A percentile compares a stretch with the other conserved stretches of the same genome.
Conservation (phyloP, 2,797 vertebrate species). For the Sebastes reedi region DNA sequence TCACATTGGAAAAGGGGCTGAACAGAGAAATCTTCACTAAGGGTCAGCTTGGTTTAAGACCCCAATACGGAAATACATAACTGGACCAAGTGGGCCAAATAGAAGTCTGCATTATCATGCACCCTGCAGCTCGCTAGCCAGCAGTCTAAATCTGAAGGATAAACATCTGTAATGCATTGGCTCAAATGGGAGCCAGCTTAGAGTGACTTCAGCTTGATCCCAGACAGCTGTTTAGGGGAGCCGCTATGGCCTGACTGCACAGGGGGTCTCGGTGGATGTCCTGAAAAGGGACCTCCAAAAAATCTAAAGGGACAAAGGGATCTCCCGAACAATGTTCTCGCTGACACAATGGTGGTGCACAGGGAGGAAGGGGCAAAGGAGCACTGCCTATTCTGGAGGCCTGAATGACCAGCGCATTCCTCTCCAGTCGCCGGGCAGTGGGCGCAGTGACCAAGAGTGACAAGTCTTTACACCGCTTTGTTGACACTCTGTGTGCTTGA, state of each 20-base stretch:
- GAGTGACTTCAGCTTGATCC: constrained; percentile 78
- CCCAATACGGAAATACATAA: constrained; percentile 60
- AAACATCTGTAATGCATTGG: constrained; percentile 81
- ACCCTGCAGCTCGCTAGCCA: constrained; percentile 34
- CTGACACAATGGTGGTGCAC: constrained; percentile 74
- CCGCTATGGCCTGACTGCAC: constrained; percentile 64
- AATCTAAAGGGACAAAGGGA: constrained; percentile 78
- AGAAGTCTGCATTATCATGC: constrained; percentile 52
- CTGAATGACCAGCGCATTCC: constrained; percentile 81
- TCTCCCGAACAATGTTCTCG: constrained; percentile 75
- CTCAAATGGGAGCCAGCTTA: constrained; percentile 69
- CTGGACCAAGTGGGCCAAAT: constrained; percentile 36
- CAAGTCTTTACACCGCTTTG: constrained; percentile 75
- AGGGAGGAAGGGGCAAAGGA: constrained; percentile 76
- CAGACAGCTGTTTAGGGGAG: constrained; percentile 76
- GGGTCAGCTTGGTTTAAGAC: constrained; percentile 66
- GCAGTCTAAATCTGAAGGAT: constrained; percentile 65
- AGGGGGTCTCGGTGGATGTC: constrained; percentile 70
- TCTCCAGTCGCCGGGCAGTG: constrained; percentile 74
- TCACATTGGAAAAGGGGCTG: constrained; percentile 54
- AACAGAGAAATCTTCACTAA: constrained; percentile 60
- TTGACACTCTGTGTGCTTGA: constrained; percentile 76
- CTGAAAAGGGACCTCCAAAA: constrained; percentile 78
- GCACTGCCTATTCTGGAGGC: constrained; percentile 68
- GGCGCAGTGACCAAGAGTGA: constrained; percentile 77